Evolutionary conservation across 2,888 invertebrate species (phyloP), one percentile per base, ranked within the genome.

Genomic region (Diploptera punctata): DNA sequence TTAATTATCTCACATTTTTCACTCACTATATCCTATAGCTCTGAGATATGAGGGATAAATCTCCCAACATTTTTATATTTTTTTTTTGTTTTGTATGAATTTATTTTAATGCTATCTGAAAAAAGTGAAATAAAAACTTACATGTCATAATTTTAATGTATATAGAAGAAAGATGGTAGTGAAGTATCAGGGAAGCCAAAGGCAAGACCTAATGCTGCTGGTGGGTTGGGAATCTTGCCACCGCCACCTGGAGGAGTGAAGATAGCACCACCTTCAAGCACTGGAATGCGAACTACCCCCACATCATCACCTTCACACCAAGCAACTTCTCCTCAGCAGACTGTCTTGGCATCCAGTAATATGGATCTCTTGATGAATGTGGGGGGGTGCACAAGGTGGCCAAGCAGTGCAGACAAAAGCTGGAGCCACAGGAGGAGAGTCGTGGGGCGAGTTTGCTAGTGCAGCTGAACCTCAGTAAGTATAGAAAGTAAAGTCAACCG

Each of bases 121-220:
- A n/a, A n/a, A n/a, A n/a, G n/a, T n/a, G n/a, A n/a, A n/a, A n/a
- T n/a, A n/a, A n/a, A n/a, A n/a, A n/a, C n/a, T n/a, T n/a, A n/a
- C n/a, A n/a, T n/a, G n/a, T n/a, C n/a, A n/a, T n/a, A n/a, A n/a
- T n/a, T n/a, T n/a, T n/a, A n/a, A n/a, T n/a, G n/a, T n/a, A n/a
- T 83, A 16, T 80, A 95, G 94, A 95, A 95, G 87, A 95, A 94
- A 83, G 95, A 95, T 83, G 95, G 95, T 24, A 89, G 89, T 68
- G 95, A 95, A 80, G 87, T 86, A 47, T 79, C 88, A 57, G 88
- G 90, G 73, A 90, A 91, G 79, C 85, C 91, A 2, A 92, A 91
- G 80, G 81, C 86, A 73, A 88, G 89, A 78, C 82, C 88, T 7
- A 33, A 24, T 4, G 87, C 88, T 29, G 84, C 86, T 3, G 83